A percentile compares a stretch with the other conserved stretches of the same genome.
These are phyloP conservation scores for Tenebrio molitor DNA, from an alignment of 1,140 invertebrate genomes.

Conservation along the genomic window DNA sequence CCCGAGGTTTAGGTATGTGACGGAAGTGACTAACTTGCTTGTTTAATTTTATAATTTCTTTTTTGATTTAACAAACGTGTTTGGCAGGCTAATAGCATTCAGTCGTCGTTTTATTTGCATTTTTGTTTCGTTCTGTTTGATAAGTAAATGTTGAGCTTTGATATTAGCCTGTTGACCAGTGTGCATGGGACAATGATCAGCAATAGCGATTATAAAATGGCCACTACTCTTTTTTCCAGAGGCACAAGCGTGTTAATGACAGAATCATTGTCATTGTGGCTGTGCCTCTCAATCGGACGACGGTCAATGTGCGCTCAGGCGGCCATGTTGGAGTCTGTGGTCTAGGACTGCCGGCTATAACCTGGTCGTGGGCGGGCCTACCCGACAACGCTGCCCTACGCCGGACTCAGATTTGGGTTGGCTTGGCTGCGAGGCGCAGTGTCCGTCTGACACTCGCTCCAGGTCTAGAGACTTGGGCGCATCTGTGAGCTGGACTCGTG, in stretches of 20 bases:
- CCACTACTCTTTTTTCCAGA: slow-evolving; percentile 65
- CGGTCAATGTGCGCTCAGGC: slow-evolving; percentile 50
- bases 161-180: slow-evolving; percentile 62
- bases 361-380: slow-evolving; percentile 56
- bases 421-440: slow-evolving; percentile 73
- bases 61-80: slow-evolving; percentile 51
- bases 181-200: slow-evolving; percentile 57
- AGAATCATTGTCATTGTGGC: slow-evolving; percentile 62
- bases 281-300: slow-evolving; percentile 63
- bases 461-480: slow-evolving; percentile 48
- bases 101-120: slow-evolving; percentile 39
- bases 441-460: slow-evolving; percentile 48
- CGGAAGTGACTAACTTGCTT: slow-evolving; percentile 33
- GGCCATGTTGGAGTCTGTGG: slow-evolving; percentile 62
- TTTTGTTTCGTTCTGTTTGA: slow-evolving; percentile 36
- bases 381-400: slow-evolving; percentile 47
- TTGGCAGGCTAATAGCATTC: slow-evolving; percentile 59
- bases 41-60: slow-evolving; percentile 49
- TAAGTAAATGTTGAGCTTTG: slow-evolving; percentile 24
- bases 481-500: slow-evolving; percentile 38
- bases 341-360: slow-evolving; percentile 62
- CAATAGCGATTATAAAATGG: slow-evolving; percentile 60
- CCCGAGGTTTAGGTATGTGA: slow-evolving; percentile 94
- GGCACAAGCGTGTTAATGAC: slow-evolving; percentile 65
- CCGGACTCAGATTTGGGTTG: slow-evolving; percentile 51